Base-by-base conservation (phyloP, 2,888 invertebrate genomes). In the Apantesis nais region DNA sequence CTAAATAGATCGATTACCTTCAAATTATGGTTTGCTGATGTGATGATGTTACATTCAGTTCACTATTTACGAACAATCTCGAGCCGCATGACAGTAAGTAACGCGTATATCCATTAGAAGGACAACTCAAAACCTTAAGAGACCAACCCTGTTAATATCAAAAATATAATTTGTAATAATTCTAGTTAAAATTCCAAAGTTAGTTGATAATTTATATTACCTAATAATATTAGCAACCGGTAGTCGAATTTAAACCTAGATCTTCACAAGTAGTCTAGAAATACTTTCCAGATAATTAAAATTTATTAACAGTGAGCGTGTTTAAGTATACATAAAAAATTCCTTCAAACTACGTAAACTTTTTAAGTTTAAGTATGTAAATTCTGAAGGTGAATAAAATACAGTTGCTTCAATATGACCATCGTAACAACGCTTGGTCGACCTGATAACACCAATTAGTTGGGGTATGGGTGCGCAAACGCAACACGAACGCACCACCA, bases 381-480 rank as follows among this genome's bases (percentile, higher is more conserved):
- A 19, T 69, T 37, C 31, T 44, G 14, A 34, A 55, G 52, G 37
- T 41, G 37, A 62, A 63, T 62, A 66, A 68, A 69, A 71, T 62
- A 66, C 60, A 69, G 48, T 70, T 44, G 58, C 68, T 41, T 39
- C 65, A 58, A 52, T 78, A 80, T 70, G 74, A 74, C 70, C 75
- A 78, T 73, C 74, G 74, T 67, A 73, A 77, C 72, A 80, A 84
- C 83, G 84, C 79, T 83, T 85, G 81, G 85, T 83, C 83, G 83
- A 80, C 81, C 83, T 86, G 86, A 89, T 88, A 86, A 79, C 83
- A 83, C 81, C 87, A 89, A 92, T 93, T 91, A 92, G 83, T 76
- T 77, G 84, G 83, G 74, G 87, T 85, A 88, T 85, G 89, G 89
- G 86, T 91, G 92, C 90, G 89, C 89, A 86, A 87, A 88, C 89